Evolutionary conservation across 1,140 invertebrate species (phyloP), one percentile per base, ranked within the genome.

Genomic region (Euura saliciscinereae): DNA sequence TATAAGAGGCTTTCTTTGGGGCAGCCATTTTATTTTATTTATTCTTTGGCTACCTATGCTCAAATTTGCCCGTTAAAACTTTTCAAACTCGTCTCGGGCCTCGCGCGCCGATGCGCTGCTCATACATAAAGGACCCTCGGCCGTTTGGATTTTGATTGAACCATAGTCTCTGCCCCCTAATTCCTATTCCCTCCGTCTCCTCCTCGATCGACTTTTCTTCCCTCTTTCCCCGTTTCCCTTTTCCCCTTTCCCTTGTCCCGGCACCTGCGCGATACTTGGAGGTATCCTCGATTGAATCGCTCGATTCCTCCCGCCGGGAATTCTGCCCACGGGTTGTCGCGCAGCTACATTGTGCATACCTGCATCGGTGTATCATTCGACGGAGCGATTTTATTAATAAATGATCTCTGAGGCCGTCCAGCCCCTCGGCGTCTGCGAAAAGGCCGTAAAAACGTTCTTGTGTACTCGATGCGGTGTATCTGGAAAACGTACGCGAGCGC

Each of bases 1-100:
- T 59, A 59, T 59, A 59, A n/a, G 51, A 59, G 51, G 51, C 51
- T 5, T 59, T 59, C 5, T 59, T 59, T 59, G 51, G 51, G 51
- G 51, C 51, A 8, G 51, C 51, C 51, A 6, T 59, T 59, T 59
- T 59, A 59, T 59, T 59, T 59, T 59, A 59, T 59, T 59, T 59
- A 59, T n/a, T 59, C 51, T 59, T 59, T 59, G 13, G 51, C 51
- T 59, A 59, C 51, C 51, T 59, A 59, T 59, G 51, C 51, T 3
- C 51, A 4, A 59, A 59, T 59, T 59, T 59, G 51, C 51, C 51
- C 8, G 51, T 59, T 59, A 59, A 59, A 59, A 59, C 5, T 11
- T 59, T 59, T 59, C 13, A 8, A 59, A 59, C 51, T 59, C 10
- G 3, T 5, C 13, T n/a, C 28, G 28, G 28, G 28, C 28, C 28